Evolutionary conservation across 2,113 vertebrate species (phyloP), one percentile per base, ranked within the genome.

Genomic region (Peucedramus taeniatus): DNA sequence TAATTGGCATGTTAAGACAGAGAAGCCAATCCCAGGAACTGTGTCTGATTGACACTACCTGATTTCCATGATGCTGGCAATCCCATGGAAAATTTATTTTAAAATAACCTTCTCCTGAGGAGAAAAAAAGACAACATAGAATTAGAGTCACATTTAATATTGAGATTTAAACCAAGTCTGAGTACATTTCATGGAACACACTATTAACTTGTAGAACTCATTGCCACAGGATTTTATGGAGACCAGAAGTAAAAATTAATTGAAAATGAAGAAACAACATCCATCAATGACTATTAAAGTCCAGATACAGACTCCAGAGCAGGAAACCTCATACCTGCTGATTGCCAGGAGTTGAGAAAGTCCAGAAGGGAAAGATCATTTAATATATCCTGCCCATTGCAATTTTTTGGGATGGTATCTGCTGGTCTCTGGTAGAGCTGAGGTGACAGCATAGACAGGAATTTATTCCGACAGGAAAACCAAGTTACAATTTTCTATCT

Each of bases 311-410:
- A 86, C 47, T 89, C 80, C 80, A 71, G 93, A 92, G 80, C 93
- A 95, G 91, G 88, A 95, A 97, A 94, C 69, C 77, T 61, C 87
- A 70, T 93, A 94, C 94, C 89, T 95, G 72, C 64, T 81, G 80
- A 64, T 80, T 94, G 91, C 80, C 91, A 95, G 49, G 47, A 56
- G 7, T 2, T 95, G 94, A 96, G 40, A 87, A 95, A 96, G 51
- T 81, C 93, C 95, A 95, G 86, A 83, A 93, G 60, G 42, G 39
- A 87, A 78, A 78, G 72, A 92, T 89, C 50, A 83, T 84, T 83
- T 87, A 87, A 91, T 90, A 81, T 71, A 89, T 75, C 22, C 72
- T 81, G 49, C 47, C 44, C 40, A 37, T 0, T 82, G 49, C 56
- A 31, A 33, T 35, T 80, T 75, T 90, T 92, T 31, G 31, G 47